These are phyloP conservation scores for Epinotia ramella DNA, from an alignment of 2,888 invertebrate genomes.

Conservation along the genomic window DNA sequence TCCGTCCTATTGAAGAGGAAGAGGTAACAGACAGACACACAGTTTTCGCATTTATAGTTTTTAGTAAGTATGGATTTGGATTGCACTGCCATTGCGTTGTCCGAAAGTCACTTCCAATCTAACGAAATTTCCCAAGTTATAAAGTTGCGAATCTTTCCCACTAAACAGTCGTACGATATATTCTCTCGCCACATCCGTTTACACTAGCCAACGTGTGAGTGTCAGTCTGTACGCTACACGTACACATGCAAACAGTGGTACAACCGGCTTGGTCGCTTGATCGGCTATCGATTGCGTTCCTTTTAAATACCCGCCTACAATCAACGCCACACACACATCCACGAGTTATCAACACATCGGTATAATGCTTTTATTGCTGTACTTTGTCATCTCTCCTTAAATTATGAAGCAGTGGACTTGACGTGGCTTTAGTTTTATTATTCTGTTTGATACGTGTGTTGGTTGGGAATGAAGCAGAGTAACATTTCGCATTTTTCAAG, in stretches of 20 bases:
- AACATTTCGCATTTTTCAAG: not conserved
- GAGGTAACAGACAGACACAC: too few relatives aligned
- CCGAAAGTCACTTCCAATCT: not conserved
- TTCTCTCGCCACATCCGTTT: constrained; percentile 71
- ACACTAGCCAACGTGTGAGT: constrained; percentile 49
- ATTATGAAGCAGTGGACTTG: constrained; percentile 8
- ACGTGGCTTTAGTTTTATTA: constrained; percentile 18
- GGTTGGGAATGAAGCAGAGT: not conserved
- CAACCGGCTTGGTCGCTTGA: constrained; percentile 66
- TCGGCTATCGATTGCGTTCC: constrained; percentile 74
- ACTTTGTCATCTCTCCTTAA: constrained; percentile 42
- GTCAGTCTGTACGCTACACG: constrained; percentile 25
- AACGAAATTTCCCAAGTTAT: constrained; percentile 3
- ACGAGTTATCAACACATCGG: constrained; percentile 32
- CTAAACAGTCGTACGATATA: constrained; percentile 51
- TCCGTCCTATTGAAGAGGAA: too few relatives aligned
- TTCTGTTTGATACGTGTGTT: constrained; percentile 11
- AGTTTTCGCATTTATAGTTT: too few relatives aligned
- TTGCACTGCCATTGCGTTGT: not conserved
- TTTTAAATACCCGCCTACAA: constrained; percentile 64
- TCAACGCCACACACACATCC: constrained; percentile 52
- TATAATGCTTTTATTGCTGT: constrained; percentile 37
- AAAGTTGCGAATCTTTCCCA: constrained; percentile 45
- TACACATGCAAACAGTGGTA: constrained; percentile 50
- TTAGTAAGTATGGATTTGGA: not conserved